Conservation (phyloP, 2,113 vertebrate genomes). For the Equus quagga region DNA sequence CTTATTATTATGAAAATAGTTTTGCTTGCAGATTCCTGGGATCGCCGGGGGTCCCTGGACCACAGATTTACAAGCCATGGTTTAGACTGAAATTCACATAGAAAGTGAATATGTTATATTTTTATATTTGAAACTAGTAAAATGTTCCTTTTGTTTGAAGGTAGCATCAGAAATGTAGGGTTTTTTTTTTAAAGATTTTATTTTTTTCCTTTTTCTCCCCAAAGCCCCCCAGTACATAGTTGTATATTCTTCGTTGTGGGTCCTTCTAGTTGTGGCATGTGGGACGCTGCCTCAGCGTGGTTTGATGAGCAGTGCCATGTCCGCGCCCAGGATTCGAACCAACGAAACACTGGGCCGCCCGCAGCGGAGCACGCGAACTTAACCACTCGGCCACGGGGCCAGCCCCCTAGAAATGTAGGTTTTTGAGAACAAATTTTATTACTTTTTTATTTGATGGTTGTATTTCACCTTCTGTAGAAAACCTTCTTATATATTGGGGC, state of each 20-base stretch:
- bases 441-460: background rate
- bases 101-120: conserved; percentile 28
- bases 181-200: background rate
- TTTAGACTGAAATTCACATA: conserved; percentile 24
- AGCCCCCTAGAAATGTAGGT: background rate
- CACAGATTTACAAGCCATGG: background rate
- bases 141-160: background rate
- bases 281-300: too few relatives aligned
- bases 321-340: too few relatives aligned
- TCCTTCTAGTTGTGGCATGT: too few relatives aligned
- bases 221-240: too few relatives aligned
- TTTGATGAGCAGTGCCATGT: too few relatives aligned
- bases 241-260: too few relatives aligned
- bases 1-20: conserved; percentile 3
- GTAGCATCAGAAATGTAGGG: background rate
- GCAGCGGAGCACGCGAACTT: too few relatives aligned
- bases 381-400: too few relatives aligned
- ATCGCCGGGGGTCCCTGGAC: background rate
- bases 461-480: conserved; percentile 42
- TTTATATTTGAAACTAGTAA: conserved; percentile 47
- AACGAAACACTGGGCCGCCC: too few relatives aligned
- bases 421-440: conserved; percentile 3
- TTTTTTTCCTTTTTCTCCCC: too few relatives aligned
- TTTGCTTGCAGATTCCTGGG: background rate
- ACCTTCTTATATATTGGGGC: background rate